A percentile compares a stretch with the other conserved stretches of the same genome.
Evolutionary conservation across 2,888 invertebrate species (phyloP).

Genomic region (Hemithea aestivaria): DNA sequence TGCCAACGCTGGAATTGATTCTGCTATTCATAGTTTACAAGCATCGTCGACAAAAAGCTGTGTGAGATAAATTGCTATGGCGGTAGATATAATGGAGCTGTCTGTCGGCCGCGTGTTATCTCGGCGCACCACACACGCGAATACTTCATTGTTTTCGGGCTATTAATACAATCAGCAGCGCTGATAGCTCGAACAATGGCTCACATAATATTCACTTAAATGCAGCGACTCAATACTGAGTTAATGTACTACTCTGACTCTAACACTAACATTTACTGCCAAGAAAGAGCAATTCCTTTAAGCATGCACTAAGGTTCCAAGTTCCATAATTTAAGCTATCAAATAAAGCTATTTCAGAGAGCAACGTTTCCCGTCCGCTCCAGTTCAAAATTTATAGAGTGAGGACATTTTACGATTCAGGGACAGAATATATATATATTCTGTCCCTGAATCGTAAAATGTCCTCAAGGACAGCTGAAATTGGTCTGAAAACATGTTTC

Average conservation of each 20-base stretch:
- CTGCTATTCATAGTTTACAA: conserved; percentile 54
- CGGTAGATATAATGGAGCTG: conserved; percentile 53
- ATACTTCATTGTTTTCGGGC: conserved; percentile 35
- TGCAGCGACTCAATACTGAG: too few species aligned
- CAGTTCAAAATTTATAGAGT: conserved; percentile 35
- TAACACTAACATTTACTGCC: too few species aligned
- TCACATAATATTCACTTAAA: too few species aligned
- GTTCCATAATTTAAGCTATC: conserved; percentile 23
- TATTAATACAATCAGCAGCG: conserved; percentile 3
- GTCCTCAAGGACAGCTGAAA: conserved; percentile 29
- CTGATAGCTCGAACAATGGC: neutral
- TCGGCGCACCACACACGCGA: conserved; percentile 37
- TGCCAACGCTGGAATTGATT: conserved; percentile 46
- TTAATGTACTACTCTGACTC: too few species aligned
- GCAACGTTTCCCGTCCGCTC: conserved; percentile 17
- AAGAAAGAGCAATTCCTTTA: neutral
- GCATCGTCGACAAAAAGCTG: conserved; percentile 50
- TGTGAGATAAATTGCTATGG: conserved; percentile 51
- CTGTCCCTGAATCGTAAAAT: too few species aligned
- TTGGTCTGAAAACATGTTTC: conserved; percentile 32
- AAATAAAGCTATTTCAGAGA: conserved; percentile 29
- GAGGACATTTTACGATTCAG: conserved; percentile 33
- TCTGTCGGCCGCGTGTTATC: conserved; percentile 47
- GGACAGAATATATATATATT: conserved; percentile 25
- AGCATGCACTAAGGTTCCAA: conserved; percentile 21